Evolutionary conservation across 2,888 invertebrate genomes (phyloP).

Genomic region (Sarcophaga rosellei): DNA sequence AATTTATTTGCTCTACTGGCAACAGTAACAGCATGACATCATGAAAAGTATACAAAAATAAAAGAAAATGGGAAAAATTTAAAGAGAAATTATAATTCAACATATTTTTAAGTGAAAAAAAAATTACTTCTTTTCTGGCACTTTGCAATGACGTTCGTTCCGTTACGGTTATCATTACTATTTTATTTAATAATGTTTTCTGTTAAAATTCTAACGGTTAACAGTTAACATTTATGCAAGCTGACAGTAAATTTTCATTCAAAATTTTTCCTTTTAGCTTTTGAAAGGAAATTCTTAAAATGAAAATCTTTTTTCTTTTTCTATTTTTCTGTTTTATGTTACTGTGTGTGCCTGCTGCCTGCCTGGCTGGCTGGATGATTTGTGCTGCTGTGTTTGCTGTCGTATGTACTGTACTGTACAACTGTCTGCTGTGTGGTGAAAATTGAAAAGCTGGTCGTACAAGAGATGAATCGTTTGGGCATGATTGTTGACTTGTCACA

Average conservation of each 20-base stretch:
- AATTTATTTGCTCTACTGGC: conserved; percentile 24
- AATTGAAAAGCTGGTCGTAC: conserved; percentile 86
- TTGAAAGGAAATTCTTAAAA: conserved; percentile 4
- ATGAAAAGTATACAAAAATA: neutral
- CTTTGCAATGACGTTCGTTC: neutral
- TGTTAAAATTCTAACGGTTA: neutral
- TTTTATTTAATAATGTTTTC: neutral
- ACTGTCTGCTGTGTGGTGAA: neutral
- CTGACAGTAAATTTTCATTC: conserved; percentile 43
- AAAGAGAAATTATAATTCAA: conserved; percentile 29
- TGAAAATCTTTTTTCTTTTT: conserved; percentile 13
- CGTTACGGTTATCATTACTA: neutral
- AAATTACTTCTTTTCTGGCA: neutral
- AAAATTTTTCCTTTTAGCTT: too few relatives aligned
- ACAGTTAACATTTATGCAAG: conserved; percentile 27
- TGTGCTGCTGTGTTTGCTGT: conserved; percentile 25
- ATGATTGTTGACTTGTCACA: conserved; percentile 94
- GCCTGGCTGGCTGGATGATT: neutral
- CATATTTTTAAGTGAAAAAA: neutral
- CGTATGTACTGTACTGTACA: conserved; percentile 47
- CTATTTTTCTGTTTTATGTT: neutral
- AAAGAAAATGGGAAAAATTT: neutral
- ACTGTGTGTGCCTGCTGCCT: neutral
- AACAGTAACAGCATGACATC: neutral
- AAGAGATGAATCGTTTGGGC: conserved; percentile 94